Evolutionary conservation across 1,140 invertebrate genomes (phyloP).

Genomic region (Pseudomyrmex flavicornis): DNA sequence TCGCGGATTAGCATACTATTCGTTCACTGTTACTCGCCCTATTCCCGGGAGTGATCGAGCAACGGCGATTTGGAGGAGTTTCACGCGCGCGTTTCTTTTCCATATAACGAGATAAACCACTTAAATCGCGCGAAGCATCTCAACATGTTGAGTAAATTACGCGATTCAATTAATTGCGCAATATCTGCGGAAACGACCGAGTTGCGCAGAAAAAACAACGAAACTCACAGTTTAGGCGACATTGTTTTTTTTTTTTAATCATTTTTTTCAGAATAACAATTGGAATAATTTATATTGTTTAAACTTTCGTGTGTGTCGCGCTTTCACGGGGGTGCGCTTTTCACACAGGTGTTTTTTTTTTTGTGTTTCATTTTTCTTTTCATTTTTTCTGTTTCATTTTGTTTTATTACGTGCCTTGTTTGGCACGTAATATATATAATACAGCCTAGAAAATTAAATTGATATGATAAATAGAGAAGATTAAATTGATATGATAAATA

Average conservation of each 20-base stretch:
- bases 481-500: conserved; percentile 50
- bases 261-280: too few relatives aligned
- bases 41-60: conserved; percentile 36
- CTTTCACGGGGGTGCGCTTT: too few relatives aligned
- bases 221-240: too few relatives aligned
- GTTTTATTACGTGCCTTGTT: not conserved
- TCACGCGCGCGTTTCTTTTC: not conserved
- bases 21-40: conserved; percentile 51
- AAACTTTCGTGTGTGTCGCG: not conserved
- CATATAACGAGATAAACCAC: not conserved
- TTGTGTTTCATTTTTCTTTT: too few relatives aligned
- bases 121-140: not conserved
- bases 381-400: too few relatives aligned
- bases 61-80: not conserved
- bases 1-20: conserved; percentile 65
- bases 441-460: conserved; percentile 23
- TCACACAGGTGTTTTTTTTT: too few relatives aligned
- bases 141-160: too few relatives aligned
- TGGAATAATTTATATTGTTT: conserved; percentile 11
- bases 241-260: too few relatives aligned
- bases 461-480: conserved; percentile 43
- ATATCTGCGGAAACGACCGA: too few relatives aligned
- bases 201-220: too few relatives aligned
- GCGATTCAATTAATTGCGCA: too few relatives aligned
- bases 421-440: conserved; percentile 21